Evolutionary conservation across 1,140 invertebrate species (phyloP), one percentile per base, ranked within the genome.

Genomic region (Macrosteles quadrilineatus): DNA sequence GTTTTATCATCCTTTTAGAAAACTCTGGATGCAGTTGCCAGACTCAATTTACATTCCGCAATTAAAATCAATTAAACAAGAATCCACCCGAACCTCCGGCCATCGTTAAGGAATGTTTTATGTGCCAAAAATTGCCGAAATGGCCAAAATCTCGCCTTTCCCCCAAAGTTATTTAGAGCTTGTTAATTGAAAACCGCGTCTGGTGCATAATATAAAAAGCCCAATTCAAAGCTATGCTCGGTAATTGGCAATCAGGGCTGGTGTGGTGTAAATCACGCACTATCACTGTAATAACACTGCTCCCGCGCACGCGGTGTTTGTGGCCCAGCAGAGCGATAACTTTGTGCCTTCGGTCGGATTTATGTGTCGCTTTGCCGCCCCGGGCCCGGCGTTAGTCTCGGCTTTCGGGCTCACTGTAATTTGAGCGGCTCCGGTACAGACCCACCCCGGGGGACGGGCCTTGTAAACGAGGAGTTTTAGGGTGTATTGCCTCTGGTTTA

Each of bases 121-220:
- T 21, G 47, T 19, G 21, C 47, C 47, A 19, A 50, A 50, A 50
- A 50, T 50, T 19, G n/a, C 47, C 47, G 47, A 50, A 50, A 50
- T 19, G 4, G 14, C 14, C 47, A 4, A 50, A 50, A 50, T 19
- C 47, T 21, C 47, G 47, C 14, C 47, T 17, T 50, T 50, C n/a
- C 47, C 21, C 47, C 47, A 4, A n/a, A 50, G 47, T 50, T 50
- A 50, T 50, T 50, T 50, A n/a, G n/a, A 21, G 47, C 47, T 50
- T 21, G 47, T 50, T 50, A 50, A 50, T 50, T 50, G 47, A 50
- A 50, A 50, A 50, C 21, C 47, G n/a, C 47, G 21, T 50, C 47
- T n/a, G 21, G 47, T 19, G 47, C 47, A 40, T 40, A 50, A 50
- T 50, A 17, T 19, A 50, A 50, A 50, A 50, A 50, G 47, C 47